Base-by-base conservation (phyloP, 2,797 vertebrate genomes). In the Liasis olivaceus region DNA sequence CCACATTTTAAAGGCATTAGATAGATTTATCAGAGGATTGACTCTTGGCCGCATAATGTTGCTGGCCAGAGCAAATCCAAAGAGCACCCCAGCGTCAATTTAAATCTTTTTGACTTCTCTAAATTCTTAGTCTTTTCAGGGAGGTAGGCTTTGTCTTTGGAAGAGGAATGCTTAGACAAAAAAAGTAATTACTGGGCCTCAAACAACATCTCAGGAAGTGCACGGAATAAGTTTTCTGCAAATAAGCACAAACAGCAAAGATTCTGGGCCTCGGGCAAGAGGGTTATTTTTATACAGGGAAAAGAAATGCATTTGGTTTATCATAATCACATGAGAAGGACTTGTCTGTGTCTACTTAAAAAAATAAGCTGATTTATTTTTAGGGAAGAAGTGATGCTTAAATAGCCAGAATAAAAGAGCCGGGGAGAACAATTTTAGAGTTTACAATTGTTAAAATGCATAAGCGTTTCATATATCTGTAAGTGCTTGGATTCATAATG, bases 341-440 rank as follows among this genome's bases (percentile, higher is more conserved):
- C 93, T 20, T 81, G 42, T 69, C 42, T n/a, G 42, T 64, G 26
- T 81, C 59, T 90, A 58, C 17, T 3, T 15, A 85, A 91, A 89
- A 95, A 88, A 60, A 93, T 94, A 89, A 89, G 85, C 89, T 85
- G 72, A 15, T 93, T 47, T 88, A 31, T 94, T 96, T 96, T 90
- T 59, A 91, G 47, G 92, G 93, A 94, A 91, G 94, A 92, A 96
- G 24, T 72, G 3, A 42, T 63, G 84, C 90, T 94, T 92, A 77
- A 47, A 85, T 24, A 15, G 9, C 4, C 20, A 20, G 24, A 51
- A 42, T 28, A 6, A 60, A 87, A 13, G 2, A 24, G 51, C 81
- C 28, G 31, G 59, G n/a, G 85, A 22, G 62, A 56, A 91, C 81
- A 77, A 54, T 5, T 0, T 8, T 6, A 0, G 51, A 42, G 4